Evolutionary conservation across 2,888 invertebrate genomes (phyloP).

Genomic region (Agrochola macilenta): DNA sequence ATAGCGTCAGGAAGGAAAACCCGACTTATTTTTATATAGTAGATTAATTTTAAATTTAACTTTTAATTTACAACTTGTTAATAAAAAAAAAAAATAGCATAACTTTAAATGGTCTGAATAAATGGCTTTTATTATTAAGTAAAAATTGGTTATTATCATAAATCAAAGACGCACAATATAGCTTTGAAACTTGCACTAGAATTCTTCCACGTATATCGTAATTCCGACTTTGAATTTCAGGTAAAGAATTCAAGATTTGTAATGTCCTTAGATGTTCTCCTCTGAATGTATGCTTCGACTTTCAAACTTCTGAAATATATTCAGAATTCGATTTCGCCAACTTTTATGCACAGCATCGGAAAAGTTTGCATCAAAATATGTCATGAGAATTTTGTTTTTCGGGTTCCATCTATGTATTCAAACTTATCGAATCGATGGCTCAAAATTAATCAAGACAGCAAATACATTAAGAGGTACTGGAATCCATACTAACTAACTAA

Average conservation of each 20-base stretch:
- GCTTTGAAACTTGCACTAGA: neutral
- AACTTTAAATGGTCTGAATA: too few species aligned
- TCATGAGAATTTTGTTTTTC: neutral
- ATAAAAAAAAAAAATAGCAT: too few species aligned
- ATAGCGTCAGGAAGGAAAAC: too few species aligned
- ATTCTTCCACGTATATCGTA: neutral
- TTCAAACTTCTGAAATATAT: constrained; percentile 16
- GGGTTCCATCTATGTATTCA: neutral
- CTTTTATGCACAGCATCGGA: neutral
- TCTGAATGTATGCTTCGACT: neutral
- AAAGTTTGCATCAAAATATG: constrained; percentile 14
- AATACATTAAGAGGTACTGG: neutral
- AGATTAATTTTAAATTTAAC: too few species aligned
- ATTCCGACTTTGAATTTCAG: neutral
- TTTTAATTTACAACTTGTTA: too few species aligned
- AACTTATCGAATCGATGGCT: neutral
- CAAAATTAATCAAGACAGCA: neutral
- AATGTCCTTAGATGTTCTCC: neutral
- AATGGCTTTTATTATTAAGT: neutral
- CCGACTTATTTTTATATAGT: too few species aligned
- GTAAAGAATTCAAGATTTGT: constrained; percentile 1
- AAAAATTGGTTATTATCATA: neutral
- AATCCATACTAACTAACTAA: too few species aligned
- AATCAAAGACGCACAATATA: neutral
- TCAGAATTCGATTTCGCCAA: constrained; percentile 24